Evolutionary conservation across 2,888 invertebrate genomes (phyloP), one percentile per base, ranked within the genome.

Genomic region (Apamea monoglypha): DNA sequence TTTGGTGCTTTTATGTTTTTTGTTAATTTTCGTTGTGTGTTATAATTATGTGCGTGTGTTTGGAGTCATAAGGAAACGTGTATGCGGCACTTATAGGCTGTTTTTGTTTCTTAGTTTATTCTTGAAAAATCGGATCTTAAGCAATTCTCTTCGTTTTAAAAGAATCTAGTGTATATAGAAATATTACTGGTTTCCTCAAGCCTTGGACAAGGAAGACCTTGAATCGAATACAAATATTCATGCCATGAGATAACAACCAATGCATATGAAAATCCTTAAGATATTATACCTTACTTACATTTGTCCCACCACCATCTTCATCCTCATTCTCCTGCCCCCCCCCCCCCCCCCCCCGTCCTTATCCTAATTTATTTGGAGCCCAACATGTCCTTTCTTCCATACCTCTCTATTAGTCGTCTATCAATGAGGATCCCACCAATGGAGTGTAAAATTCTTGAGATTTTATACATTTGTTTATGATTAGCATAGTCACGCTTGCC

Each of bases 1-100:
- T 88, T 89, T 87, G 80, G 78, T 81, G 75, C 78, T 81, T 75
- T 81, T 79, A 74, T 70, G 78, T 78, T 89, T 87, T 89, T 87
- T 78, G 69, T 88, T 87, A 76, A 83, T 81, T 81, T 82, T 71
- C 40, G 64, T 82, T 80, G 74, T 81, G 73, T 82, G 36, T 83
- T 80, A 81, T 80, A 86, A 86, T 82, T 82, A 86, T 69, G 74
- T 82, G 72, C 78, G 40, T 77, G 61, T 73, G 50, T 80, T 86
- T 78, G 59, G 29, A 82, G 53, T 67, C 77, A 25, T 36, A 50
- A 74, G 61, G 29, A 47, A 78, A 72, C 47, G 25, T 79, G 53
- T 10, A 78, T 68, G 25, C 56, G 36, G 64, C 29, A 61, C 0
- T 61, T 25, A 40, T 4, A 29, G 1, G 2, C 44, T 29, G 25